phyloP scores from a whole-genome alignment of 2,888 invertebrate genomes.

The Pterostichus madidus region DNA sequence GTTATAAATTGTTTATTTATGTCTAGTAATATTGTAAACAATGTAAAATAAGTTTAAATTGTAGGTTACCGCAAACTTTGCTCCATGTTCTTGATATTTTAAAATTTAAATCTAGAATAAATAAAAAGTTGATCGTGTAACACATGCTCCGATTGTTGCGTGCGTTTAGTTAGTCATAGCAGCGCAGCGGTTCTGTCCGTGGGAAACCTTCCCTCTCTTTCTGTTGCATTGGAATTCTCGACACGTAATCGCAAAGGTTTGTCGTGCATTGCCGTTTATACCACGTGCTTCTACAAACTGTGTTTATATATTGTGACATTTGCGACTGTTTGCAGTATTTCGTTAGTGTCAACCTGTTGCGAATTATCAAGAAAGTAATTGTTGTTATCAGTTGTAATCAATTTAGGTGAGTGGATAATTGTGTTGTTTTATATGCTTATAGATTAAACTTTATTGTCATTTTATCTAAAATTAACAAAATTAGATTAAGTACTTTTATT shows the following conservation, averaged over 20 bases:
- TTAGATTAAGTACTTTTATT: no score
- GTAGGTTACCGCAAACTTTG: no score
- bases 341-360: slow-evolving; percentile 30
- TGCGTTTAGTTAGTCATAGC: slow-evolving; percentile 12
- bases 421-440: slow-evolving; percentile 6
- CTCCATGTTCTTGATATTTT: no score
- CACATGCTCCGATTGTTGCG: neutral
- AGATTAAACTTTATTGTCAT: no score
- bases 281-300: slow-evolving; percentile 34
- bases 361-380: slow-evolving; percentile 24
- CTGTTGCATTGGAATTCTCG: slow-evolving; percentile 16
- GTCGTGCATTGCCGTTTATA: neutral
- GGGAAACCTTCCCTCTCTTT: slow-evolving; percentile 25
- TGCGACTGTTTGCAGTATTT: slow-evolving; percentile 52
- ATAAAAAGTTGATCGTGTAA: neutral
- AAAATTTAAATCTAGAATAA: no score
- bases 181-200: neutral
- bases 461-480: neutral
- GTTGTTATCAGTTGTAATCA: slow-evolving; percentile 14
- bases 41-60: no score
- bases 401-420: slow-evolving; percentile 44
- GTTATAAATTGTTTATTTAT: no score
- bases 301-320: slow-evolving; percentile 60
- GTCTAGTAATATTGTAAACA: no score
- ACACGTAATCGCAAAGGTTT: slow-evolving; percentile 5